Evolutionary conservation across 2,888 invertebrate genomes (phyloP), one percentile per base, ranked within the genome.

Genomic region (Balanococcus diminutus): DNA sequence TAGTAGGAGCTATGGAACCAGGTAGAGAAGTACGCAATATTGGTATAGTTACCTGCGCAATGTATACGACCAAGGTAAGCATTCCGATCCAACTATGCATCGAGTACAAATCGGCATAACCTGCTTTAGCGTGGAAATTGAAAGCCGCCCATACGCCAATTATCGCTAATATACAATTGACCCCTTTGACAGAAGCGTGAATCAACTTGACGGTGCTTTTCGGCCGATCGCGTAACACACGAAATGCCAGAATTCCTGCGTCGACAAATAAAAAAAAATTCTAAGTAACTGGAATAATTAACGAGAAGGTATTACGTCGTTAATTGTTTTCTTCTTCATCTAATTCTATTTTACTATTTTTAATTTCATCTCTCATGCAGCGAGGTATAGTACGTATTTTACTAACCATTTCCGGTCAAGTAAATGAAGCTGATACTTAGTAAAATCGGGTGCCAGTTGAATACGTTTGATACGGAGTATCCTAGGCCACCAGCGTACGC

Each of bases 11-110:
- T n/a, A n/a, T n/a, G n/a, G 36, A 36, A 36, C 5, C 8, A 36
- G 36, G 36, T 36, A 36, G 46, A 46, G 46, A 46, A 4, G 14
- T 5, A 46, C 16, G 46, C 2, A 46, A 2, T 22, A 22, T 22
- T 61, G n/a, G 22, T 22, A 8, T 28, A 51, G 14, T 28, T 90
- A 94, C 94, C 92, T 96, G 96, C 85, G 92, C 90, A 51, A 92
- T 91, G 90, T 95, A 96, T 88, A 96, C 90, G 87, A 95, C 92
- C 14, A 95, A 92, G 16, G 94, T 93, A 16, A 92, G 90, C 25
- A 96, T 89, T 9, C 96, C 96, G 83, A 96, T 89, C 96, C 96
- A 96, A 87, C 95, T 95, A 90, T 96, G 96, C 82, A 96, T 90
- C 14, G 93, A 92, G 89, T 95, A 83, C 19, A 83, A 36, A 61